Percentiles rank a stretch among this genome's conserved stretches.
Evolutionary conservation across 1,140 invertebrate genomes (phyloP).

Genomic region (Pseudomyrmex flavicornis): DNA sequence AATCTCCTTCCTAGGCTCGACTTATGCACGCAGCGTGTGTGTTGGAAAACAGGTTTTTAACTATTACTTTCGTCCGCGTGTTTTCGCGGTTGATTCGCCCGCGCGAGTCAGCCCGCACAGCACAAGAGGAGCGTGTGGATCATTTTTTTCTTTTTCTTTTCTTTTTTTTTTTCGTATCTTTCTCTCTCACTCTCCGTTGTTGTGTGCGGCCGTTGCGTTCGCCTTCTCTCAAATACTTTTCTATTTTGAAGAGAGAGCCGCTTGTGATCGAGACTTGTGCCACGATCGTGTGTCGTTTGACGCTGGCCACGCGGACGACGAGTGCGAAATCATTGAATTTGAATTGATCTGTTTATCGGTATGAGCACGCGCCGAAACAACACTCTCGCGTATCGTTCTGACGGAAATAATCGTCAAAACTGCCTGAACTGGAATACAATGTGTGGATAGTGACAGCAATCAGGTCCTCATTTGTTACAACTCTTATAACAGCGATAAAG

Average conservation of each 20-base stretch:
- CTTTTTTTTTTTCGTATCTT: not conserved
- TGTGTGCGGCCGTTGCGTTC: not conserved
- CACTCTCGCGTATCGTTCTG: not conserved
- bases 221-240: too few relatives aligned
- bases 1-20: conserved; percentile 66
- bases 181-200: not conserved
- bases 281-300: too few relatives aligned
- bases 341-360: not conserved
- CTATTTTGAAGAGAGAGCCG: too few relatives aligned
- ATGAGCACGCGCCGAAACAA: not conserved
- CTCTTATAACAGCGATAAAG: not conserved
- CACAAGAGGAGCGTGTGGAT: not conserved
- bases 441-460: not conserved
- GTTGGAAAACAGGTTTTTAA: conserved; percentile 74
- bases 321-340: not conserved
- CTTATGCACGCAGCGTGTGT: conserved; percentile 71
- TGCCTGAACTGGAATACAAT: conserved; percentile 2
- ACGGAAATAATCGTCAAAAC: not conserved
- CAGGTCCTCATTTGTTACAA: conserved; percentile 8
- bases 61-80: conserved; percentile 49
- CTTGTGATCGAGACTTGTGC: too few relatives aligned
- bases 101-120: not conserved
- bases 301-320: too few relatives aligned
- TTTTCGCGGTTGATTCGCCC: conserved; percentile 5
- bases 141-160: not conserved